phyloP scores from a whole-genome alignment of 30 jellyfish, hydroid and myxozoan species.

The Chrysaora quinquecirrha region DNA sequence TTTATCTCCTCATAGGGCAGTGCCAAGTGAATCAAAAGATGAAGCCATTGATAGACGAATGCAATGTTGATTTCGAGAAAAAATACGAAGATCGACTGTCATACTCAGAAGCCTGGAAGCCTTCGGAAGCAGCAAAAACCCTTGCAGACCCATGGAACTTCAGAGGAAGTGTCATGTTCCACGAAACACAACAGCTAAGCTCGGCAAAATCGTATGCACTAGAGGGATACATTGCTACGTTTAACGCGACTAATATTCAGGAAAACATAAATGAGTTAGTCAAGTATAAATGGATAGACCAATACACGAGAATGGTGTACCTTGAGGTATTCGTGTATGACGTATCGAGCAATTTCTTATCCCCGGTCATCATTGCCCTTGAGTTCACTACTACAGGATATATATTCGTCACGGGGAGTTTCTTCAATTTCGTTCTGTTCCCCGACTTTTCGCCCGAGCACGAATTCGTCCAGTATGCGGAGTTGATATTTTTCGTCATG shows the following conservation, averaged over 20 bases:
- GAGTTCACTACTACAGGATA: conserved; percentile 28
- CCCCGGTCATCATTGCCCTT: conserved; percentile 23
- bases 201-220: neutral
- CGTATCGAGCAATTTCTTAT: conserved; percentile 21
- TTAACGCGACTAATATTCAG: neutral
- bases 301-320: conserved; percentile 30
- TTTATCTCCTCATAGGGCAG: too few species aligned
- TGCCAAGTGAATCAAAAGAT: neutral
- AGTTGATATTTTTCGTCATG: conserved; percentile 13
- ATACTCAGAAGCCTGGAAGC: conserved; percentile 10
- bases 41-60: neutral
- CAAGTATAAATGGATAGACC: conserved; percentile 37
- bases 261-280: neutral
- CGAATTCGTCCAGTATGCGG: conserved; percentile 18
- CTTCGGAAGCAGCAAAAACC: too few species aligned
- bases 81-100: conserved; percentile 8
- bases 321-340: conserved; percentile 44
- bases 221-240: conserved; percentile 30
- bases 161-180: conserved; percentile 1
- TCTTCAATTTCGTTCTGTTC: conserved; percentile 32
- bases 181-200: neutral
- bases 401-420: neutral
- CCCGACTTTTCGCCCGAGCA: conserved; percentile 20
- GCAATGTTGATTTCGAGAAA: neutral
- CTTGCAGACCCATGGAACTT: conserved; percentile 3